Evolutionary conservation across 2,888 invertebrate species (phyloP), one percentile per base, ranked within the genome.

Genomic region (Holacanthella duospinosa): DNA sequence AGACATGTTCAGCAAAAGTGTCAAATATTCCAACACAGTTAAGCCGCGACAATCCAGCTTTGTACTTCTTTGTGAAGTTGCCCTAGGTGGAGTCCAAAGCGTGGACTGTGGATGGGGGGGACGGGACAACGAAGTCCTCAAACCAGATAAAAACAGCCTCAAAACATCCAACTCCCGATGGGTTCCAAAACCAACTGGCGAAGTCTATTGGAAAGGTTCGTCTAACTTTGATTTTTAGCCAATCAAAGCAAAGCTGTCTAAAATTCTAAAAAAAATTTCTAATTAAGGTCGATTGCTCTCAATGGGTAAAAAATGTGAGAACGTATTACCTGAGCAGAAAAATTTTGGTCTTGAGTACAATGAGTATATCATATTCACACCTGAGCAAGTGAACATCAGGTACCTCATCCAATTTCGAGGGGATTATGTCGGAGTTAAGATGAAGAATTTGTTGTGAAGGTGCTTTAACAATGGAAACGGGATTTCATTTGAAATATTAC

Each of bases 41-140:
- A 73, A 74, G 24, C 65, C 73, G n/a, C 69, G 71, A 3, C 48
- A 19, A 25, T 28, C 29, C 27, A 77, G 77, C 60, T 78, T 76
- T 72, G 78, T 79, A 74, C 71, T 81, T 26, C 73, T 81, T 1
- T 80, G 80, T 74, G 79, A 81, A 76, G 80, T 80, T 68, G 71
- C 73, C 21, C 53, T 73, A 24, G 72, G 73, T 1, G 71, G 71
- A 25, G 59, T 65, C 19, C 64, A 65, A 29, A 60, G 65, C 3
- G 66, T 71, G 0, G 61, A 66, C 0, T 54, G 64, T 43, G 21
- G 59, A n/a, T 48, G 48, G 48, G 21, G 12, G 48, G n/a, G 28
- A 21, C 59, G 57, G 12, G 43, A 54, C 26, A 43, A 27, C 12
- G 60, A 54, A 43, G 55, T 28, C n/a, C 28, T 65, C 1, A 69